Percentiles rank a stretch among this genome's conserved stretches.
Conservation (phyloP, 2,888 invertebrate genomes). For the Morpho achilles region DNA sequence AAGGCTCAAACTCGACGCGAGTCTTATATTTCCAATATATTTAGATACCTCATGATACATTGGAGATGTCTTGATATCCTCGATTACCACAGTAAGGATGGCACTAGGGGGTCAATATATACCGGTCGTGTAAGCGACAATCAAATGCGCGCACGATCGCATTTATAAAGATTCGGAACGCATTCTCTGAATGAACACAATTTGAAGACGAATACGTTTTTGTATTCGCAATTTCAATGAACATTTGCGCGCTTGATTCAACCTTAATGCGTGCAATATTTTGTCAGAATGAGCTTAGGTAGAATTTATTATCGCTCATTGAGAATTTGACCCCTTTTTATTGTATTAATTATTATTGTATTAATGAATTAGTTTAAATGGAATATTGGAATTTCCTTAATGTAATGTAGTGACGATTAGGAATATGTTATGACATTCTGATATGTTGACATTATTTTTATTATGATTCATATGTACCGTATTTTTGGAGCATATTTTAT, state of each 20-base stretch:
- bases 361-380: no score
- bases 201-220: slow-evolving; percentile 70
- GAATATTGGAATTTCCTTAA: no score
- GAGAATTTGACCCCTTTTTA: no score
- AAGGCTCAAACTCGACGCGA: slow-evolving; percentile 45
- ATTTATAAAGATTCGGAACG: slow-evolving; percentile 73
- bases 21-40: slow-evolving; percentile 47
- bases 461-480: no score
- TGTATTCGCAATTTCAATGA: slow-evolving; percentile 63
- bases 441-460: no score
- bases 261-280: slow-evolving; percentile 57
- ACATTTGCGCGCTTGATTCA: slow-evolving; percentile 50
- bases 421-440: no score
- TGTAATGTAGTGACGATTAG: no score
- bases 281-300: slow-evolving; percentile 24
- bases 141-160: slow-evolving; percentile 49
- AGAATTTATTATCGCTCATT: slow-evolving; percentile 3
- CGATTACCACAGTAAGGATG: slow-evolving; percentile 27
- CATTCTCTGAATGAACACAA: slow-evolving; percentile 73
- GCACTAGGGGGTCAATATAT: slow-evolving; percentile 35
- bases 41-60: slow-evolving; percentile 40
- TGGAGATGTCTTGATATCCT: slow-evolving; percentile 29
- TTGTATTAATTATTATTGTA: no score
- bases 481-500: no score
- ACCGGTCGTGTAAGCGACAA: slow-evolving; percentile 37